Conservation (phyloP, 2,797 vertebrate species). For the Pseudotriccus pelzelni region DNA sequence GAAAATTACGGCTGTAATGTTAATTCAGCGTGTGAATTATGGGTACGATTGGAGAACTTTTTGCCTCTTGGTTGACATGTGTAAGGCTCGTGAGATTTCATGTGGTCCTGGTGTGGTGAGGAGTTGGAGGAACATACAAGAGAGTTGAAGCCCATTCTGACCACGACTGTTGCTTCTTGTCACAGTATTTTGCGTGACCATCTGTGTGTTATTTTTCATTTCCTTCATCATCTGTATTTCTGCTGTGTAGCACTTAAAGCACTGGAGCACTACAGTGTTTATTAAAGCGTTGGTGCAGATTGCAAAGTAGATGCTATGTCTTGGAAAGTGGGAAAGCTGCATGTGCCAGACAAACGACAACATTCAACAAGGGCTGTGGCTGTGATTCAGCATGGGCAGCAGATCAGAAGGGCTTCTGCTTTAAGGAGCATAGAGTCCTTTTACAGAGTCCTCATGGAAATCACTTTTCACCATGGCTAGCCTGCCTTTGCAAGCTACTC, state of each 20-base stretch:
- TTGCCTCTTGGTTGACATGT: neutral
- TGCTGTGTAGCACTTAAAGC: neutral
- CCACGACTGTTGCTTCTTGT: neutral
- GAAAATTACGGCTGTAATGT: neutral
- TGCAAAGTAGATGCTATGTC: neutral
- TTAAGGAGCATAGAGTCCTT: neutral
- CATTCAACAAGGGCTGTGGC: neutral
- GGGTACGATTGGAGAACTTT: neutral
- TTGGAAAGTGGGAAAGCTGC: neutral
- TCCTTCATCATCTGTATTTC: neutral
- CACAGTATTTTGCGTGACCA: neutral
- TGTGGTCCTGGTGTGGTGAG: neutral
- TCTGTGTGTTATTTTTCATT: neutral
- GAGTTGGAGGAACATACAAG: neutral
- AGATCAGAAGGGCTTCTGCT: neutral
- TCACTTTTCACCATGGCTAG: neutral
- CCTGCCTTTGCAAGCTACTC: neutral
- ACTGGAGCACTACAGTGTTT: neutral
- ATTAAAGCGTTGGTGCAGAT: neutral
- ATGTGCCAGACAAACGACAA: neutral
- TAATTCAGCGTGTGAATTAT: neutral
- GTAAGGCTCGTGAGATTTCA: neutral
- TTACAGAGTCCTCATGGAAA: neutral
- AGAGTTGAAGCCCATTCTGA: neutral
- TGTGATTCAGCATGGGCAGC: neutral